Conservation (phyloP, 2,113 vertebrate genomes). For the Chloropsis hardwickii region DNA sequence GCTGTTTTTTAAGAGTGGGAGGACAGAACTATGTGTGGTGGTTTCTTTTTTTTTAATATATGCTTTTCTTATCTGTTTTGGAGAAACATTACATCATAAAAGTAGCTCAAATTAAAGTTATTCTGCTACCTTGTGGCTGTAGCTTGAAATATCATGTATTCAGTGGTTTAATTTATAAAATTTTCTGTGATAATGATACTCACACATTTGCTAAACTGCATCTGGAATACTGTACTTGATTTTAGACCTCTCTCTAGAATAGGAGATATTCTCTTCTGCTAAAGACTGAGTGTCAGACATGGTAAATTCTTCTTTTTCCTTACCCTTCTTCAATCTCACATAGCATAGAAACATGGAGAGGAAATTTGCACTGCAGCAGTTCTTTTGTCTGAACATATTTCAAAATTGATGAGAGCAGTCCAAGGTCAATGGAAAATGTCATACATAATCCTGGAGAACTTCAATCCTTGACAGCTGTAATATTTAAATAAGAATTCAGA, state of each 20-base stretch:
- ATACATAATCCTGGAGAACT: not conserved
- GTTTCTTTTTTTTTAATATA: not conserved
- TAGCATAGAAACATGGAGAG: not conserved
- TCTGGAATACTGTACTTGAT: not conserved
- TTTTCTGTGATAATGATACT: not conserved
- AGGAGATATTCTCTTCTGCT: not conserved
- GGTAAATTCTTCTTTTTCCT: not conserved
- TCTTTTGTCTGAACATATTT: not conserved
- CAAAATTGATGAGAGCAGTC: not conserved
- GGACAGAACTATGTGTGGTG: not conserved
- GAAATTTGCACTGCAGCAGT: not conserved
- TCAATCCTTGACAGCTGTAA: not conserved
- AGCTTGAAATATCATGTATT: constrained; percentile 46
- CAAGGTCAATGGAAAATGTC: not conserved
- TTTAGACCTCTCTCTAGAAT: not conserved
- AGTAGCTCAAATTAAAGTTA: not conserved
- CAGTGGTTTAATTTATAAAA: not conserved
- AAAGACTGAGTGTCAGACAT: not conserved
- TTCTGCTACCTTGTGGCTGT: constrained; percentile 70
- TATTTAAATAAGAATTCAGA: not conserved
- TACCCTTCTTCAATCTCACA: not conserved
- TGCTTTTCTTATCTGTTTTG: not conserved
- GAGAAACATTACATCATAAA: not conserved
- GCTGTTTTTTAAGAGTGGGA: not conserved
- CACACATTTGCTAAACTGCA: not conserved